Conservation (phyloP, 2,113 vertebrate species). For the Candoia aspera region DNA sequence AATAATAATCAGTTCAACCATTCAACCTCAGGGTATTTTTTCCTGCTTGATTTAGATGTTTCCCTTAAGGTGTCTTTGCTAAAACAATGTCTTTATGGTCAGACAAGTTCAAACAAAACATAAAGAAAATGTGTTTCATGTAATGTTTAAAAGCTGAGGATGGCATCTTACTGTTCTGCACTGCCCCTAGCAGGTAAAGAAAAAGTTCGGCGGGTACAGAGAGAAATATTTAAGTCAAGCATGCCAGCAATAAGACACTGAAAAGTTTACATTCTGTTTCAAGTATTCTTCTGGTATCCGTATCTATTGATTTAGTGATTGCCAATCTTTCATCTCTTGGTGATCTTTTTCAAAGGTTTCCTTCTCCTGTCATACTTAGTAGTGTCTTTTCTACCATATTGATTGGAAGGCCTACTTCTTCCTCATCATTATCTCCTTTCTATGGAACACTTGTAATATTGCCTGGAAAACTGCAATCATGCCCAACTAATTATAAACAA, state of each 20-base stretch:
- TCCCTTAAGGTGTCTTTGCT: conserved; percentile 45
- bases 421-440: not conserved
- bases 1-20: conserved; percentile 55
- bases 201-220: not conserved
- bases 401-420: not conserved
- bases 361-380: not conserved
- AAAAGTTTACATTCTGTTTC: conserved; percentile 25
- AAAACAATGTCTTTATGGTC: conserved; percentile 44
- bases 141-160: conserved; percentile 55
- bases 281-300: not conserved
- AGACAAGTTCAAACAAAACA: conserved; percentile 58
- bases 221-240: conserved; percentile 47
- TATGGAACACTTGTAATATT: not conserved
- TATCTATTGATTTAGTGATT: not conserved
- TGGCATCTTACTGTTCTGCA: conserved; percentile 54
- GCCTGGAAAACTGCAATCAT: not conserved
- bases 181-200: conserved; percentile 16
- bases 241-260: conserved; percentile 23
- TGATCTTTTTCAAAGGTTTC: not conserved
- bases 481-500: not conserved
- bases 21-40: conserved; percentile 32
- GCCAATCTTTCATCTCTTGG: conserved; percentile 7
- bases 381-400: not conserved
- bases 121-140: conserved; percentile 55
- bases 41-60: conserved; percentile 45